A percentile compares a stretch with the other conserved stretches of the same genome.
Conservation (phyloP, 1,140 invertebrate species). For the Melanaphis sacchari region DNA sequence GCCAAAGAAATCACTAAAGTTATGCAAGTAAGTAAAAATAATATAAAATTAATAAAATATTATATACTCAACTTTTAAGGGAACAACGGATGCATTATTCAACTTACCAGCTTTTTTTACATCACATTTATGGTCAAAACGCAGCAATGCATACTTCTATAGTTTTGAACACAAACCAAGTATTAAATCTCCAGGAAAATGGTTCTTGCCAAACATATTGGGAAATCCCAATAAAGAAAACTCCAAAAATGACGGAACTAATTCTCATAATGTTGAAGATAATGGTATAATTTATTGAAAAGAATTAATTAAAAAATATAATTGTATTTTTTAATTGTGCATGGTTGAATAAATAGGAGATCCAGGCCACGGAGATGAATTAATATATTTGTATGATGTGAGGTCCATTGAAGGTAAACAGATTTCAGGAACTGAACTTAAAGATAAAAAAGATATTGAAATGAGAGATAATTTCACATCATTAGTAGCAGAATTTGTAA, state of each 20-base stretch:
- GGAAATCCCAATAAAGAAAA: conserved; percentile 31
- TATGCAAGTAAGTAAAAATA: conserved; percentile 59
- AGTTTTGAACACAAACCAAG: conserved; percentile 73
- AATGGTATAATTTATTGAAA: conserved; percentile 5
- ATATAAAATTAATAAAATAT: background rate
- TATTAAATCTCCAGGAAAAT: conserved; percentile 52
- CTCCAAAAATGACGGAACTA: background rate
- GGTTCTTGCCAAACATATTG: conserved; percentile 47
- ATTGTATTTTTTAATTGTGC: background rate
- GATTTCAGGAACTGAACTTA: conserved; percentile 60
- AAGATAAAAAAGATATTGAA: conserved; percentile 67
- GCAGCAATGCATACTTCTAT: conserved; percentile 72
- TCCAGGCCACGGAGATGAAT: conserved; percentile 61
- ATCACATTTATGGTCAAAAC: conserved; percentile 70
- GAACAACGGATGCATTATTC: conserved; percentile 73
- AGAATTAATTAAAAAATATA: background rate
- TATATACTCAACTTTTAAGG: conserved; percentile 61
- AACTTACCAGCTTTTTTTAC: conserved; percentile 77
- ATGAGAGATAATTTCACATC: conserved; percentile 71
- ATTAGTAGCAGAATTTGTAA: conserved; percentile 73
- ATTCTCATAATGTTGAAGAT: conserved; percentile 14
- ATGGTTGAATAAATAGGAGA: conserved; percentile 42
- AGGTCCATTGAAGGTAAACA: conserved; percentile 60
- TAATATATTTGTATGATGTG: conserved; percentile 61
- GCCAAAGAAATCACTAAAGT: conserved; percentile 59